Conservation (phyloP, 1,140 invertebrate genomes). For the Drosophila tsacasi region DNA sequence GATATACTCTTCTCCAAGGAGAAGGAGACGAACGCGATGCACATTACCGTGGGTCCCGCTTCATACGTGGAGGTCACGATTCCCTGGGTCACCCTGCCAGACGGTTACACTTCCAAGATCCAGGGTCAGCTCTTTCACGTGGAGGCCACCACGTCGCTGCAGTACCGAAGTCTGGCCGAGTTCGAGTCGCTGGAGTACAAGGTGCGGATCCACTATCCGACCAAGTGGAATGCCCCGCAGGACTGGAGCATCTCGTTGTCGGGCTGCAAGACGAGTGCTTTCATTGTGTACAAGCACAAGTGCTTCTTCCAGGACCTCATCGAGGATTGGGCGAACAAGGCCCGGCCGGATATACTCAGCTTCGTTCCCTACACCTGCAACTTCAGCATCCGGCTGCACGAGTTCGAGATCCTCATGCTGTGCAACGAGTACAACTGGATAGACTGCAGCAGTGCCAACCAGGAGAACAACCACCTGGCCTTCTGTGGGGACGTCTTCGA, state of each 20-base stretch:
- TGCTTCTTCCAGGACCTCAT: slow-evolving; percentile 97
- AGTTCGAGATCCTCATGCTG: slow-evolving; percentile 97
- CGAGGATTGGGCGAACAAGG: slow-evolving; percentile 97
- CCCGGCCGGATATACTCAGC: slow-evolving; percentile 94
- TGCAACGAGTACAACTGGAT: slow-evolving; percentile 99
- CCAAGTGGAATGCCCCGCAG: slow-evolving; percentile 97
- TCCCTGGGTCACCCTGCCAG: slow-evolving; percentile 94
- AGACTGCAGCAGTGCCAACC: slow-evolving; percentile 97
- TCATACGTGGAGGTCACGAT: slow-evolving; percentile 98
- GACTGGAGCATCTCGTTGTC: slow-evolving; percentile 96
- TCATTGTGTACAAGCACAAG: slow-evolving; percentile 97
- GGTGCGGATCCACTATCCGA: slow-evolving; percentile 92
- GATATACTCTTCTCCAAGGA: slow-evolving; percentile 98
- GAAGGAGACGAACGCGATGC: slow-evolving; percentile 98
- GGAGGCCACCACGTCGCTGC: slow-evolving; percentile 97
- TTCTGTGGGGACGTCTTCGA: slow-evolving; percentile 97
- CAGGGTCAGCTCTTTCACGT: slow-evolving; percentile 96
- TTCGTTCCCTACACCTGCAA: slow-evolving; percentile 99
- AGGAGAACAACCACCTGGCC: slow-evolving; percentile 97
- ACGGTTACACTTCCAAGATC: slow-evolving; percentile 95
- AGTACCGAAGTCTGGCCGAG: slow-evolving; percentile 95
- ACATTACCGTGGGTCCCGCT: slow-evolving; percentile 96
- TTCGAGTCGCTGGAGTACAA: slow-evolving; percentile 98
- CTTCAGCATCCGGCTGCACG: slow-evolving; percentile 95
- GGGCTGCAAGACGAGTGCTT: slow-evolving; percentile 96